These are phyloP conservation scores for Strigamia transsilvanica DNA, from an alignment of 2,888 invertebrate species.

Conservation along the genomic window DNA sequence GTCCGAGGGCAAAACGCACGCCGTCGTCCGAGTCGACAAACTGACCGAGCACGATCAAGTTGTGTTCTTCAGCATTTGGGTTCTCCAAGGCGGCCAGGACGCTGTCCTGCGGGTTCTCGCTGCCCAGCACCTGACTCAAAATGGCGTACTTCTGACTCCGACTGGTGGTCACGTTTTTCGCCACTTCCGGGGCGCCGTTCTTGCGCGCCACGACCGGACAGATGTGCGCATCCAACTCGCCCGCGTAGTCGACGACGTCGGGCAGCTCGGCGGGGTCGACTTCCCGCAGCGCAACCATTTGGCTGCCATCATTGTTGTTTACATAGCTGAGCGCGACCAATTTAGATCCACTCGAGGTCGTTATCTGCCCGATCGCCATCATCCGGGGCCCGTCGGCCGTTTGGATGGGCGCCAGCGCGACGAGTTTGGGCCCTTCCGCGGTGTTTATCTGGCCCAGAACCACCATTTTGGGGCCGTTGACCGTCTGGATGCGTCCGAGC, in stretches of 20 bases:
- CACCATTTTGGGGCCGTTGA: slow-evolving; percentile 70
- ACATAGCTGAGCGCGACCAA: slow-evolving; percentile 71
- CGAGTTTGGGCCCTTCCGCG: slow-evolving; percentile 75
- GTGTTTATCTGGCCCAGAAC: slow-evolving; percentile 75
- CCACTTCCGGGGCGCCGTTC: not conserved
- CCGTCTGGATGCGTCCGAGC: slow-evolving; percentile 69
- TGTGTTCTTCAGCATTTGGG: not conserved
- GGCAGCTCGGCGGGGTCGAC: slow-evolving; percentile 62
- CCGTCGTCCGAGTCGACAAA: slow-evolving; percentile 76
- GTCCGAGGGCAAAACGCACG: slow-evolving; percentile 75
- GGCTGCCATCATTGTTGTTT: slow-evolving; percentile 74
- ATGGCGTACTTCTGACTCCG: slow-evolving; percentile 1
- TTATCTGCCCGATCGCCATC: slow-evolving; percentile 64
- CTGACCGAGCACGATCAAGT: slow-evolving; percentile 76
- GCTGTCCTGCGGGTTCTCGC: slow-evolving; percentile 14
- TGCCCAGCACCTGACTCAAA: slow-evolving; percentile 32
- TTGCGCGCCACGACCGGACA: not conserved
- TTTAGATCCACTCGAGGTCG: slow-evolving; percentile 74
- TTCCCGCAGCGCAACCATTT: slow-evolving; percentile 76
- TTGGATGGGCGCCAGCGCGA: slow-evolving; percentile 73
- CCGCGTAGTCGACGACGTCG: not conserved
- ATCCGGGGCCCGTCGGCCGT: slow-evolving; percentile 52
- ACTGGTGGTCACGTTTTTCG: not conserved
- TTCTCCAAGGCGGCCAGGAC: slow-evolving; percentile 20
- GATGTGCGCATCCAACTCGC: not conserved